A percentile compares a stretch with the other conserved stretches of the same genome.
These are phyloP conservation scores for Salvelinus sp. DNA, from an alignment of 2,113 vertebrate species.

Conservation along the genomic window DNA sequence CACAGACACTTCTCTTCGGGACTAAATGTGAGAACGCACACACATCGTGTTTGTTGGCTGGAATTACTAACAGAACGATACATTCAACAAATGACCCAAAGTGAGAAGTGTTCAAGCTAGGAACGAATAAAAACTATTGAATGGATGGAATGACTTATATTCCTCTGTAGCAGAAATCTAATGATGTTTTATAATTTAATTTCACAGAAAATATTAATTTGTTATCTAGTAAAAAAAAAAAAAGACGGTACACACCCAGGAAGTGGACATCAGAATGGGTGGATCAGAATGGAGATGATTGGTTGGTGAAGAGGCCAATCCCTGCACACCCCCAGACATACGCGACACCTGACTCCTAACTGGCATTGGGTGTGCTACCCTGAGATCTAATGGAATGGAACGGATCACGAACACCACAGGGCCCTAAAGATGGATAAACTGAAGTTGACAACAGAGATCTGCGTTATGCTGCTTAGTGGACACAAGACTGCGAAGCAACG, in stretches of 20 bases:
- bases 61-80: not conserved
- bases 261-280: not conserved
- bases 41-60: too few relatives aligned
- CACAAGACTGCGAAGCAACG: too few relatives aligned
- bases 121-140: too few relatives aligned
- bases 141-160: too few relatives aligned
- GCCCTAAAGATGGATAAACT: not conserved
- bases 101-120: not conserved
- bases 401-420: not conserved
- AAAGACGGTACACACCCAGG: not conserved
- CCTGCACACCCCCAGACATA: too few relatives aligned
- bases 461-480: too few relatives aligned
- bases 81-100: not conserved
- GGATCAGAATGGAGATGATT: not conserved
- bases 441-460: too few relatives aligned
- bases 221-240: too few relatives aligned
- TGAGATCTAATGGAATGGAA: not conserved
- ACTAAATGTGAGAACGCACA: too few relatives aligned
- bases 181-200: too few relatives aligned
- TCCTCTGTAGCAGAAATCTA: too few relatives aligned
- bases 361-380: not conserved
- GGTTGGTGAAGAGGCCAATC: not conserved
- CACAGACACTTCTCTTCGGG: not conserved
- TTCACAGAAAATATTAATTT: too few relatives aligned
- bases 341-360: not conserved